These are phyloP conservation scores for Drosophila antonietae DNA, from an alignment of 2,888 invertebrate species.

Conservation along the genomic window DNA sequence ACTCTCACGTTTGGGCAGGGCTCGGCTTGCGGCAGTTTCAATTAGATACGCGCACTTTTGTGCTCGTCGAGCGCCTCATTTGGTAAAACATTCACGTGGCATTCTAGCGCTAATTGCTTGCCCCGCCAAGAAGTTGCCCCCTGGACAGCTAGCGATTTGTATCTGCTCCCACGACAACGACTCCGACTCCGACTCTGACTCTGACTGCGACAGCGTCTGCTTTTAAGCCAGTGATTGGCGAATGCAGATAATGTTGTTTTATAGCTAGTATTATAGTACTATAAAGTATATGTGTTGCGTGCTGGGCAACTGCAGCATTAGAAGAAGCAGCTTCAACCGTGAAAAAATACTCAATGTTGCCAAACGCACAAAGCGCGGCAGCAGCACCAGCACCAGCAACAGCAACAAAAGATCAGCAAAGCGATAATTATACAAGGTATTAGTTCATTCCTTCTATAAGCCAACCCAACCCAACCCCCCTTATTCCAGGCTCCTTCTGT, in stretches of 20 bases:
- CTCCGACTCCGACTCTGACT: neutral
- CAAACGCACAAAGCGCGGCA: conserved; percentile 48
- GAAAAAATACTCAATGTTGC: conserved; percentile 66
- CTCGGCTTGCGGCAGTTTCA: conserved; percentile 64
- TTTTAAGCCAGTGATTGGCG: conserved; percentile 69
- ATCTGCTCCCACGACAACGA: conserved; percentile 66
- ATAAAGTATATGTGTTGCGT: conserved; percentile 58
- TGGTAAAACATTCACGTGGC: conserved; percentile 61
- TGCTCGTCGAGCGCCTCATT: conserved; percentile 43
- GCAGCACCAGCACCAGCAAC: conserved; percentile 16
- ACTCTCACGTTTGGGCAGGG: conserved; percentile 64
- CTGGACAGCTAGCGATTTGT: conserved; percentile 42
- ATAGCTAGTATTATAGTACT: conserved; percentile 6
- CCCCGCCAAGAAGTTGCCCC: conserved; percentile 34
- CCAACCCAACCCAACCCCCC: neutral
- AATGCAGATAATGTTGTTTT: conserved; percentile 56
- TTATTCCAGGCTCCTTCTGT: neutral
- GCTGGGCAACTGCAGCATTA: conserved; percentile 50
- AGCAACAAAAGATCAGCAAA: conserved; percentile 68
- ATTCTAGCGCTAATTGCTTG: conserved; percentile 68
- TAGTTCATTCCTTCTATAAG: conserved; percentile 54
- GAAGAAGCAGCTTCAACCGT: conserved; percentile 43
- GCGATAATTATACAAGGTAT: conserved; percentile 79
- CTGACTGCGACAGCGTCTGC: conserved; percentile 5
- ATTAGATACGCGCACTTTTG: conserved; percentile 54